Conservation (phyloP, 2,113 vertebrate genomes). For the Elanoides forficatus region DNA sequence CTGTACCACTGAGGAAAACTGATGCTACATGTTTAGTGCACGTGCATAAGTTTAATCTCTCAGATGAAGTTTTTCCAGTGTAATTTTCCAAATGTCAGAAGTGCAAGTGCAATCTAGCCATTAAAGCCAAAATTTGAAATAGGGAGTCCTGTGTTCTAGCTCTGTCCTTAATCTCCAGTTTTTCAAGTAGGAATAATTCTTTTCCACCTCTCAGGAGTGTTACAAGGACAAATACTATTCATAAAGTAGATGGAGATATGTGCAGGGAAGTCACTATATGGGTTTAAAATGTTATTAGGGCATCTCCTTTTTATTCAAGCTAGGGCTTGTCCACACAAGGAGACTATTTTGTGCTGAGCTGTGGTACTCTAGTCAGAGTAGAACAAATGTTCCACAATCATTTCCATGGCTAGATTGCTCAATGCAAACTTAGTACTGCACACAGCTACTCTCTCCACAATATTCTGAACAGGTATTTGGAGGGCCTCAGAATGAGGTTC, state of each 20-base stretch:
- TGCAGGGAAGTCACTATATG: background rate
- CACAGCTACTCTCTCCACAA: background rate
- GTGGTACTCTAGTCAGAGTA: background rate
- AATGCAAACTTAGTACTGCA: background rate
- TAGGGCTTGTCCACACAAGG: background rate
- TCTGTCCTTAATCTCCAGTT: background rate
- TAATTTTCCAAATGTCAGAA: background rate
- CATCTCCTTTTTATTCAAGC: background rate
- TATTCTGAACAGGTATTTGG: background rate
- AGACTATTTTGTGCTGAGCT: background rate
- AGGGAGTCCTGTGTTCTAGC: background rate
- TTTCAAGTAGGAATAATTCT: background rate
- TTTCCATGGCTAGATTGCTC: background rate
- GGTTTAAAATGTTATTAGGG: background rate
- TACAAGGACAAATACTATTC: background rate
- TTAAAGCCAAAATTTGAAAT: background rate
- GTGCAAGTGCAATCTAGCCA: background rate
- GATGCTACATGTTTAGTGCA: background rate
- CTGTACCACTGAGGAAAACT: background rate
- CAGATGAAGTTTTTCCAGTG: background rate
- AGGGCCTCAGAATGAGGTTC: background rate
- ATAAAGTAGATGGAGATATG: background rate
- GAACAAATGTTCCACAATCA: background rate
- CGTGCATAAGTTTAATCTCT: background rate
- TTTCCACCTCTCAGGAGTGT: background rate